Percentiles rank a stretch among this genome's conserved stretches.
These are phyloP conservation scores for Trypoxylon attenuatum DNA, from an alignment of 2,888 invertebrate genomes.

Conservation along the genomic window DNA sequence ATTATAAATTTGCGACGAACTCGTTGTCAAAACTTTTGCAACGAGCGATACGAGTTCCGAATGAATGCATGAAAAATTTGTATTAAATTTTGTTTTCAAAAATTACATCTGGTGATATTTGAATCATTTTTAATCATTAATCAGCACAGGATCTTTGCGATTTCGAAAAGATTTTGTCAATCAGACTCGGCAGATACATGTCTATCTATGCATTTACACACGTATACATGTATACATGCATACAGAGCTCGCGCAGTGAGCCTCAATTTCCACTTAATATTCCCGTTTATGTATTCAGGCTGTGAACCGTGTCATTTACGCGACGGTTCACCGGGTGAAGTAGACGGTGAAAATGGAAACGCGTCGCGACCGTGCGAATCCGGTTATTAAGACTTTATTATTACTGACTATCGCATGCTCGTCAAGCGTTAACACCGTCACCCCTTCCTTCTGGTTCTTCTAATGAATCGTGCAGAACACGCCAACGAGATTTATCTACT, in stretches of 20 bases:
- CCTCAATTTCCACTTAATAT: conserved; percentile 26
- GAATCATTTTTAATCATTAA: too few species aligned
- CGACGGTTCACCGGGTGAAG: conserved; percentile 6
- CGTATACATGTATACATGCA: neutral
- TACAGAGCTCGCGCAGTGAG: conserved; percentile 7
- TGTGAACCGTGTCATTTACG: conserved; percentile 19
- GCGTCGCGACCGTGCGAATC: conserved; percentile 11
- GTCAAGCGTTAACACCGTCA: too few species aligned
- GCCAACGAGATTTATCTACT: too few species aligned
- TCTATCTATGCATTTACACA: conserved; percentile 3
- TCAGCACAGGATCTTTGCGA: too few species aligned
- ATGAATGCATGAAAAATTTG: neutral
- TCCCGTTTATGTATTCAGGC: conserved; percentile 16
- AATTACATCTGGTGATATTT: too few species aligned
- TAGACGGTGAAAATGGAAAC: conserved; percentile 17
- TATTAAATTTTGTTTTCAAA: conserved; percentile 8
- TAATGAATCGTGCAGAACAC: too few species aligned
- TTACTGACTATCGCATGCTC: neutral
- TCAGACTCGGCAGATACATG: conserved; percentile 8
- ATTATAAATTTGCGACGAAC: too few species aligned
- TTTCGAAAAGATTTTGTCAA: too few species aligned
- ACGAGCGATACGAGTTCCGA: too few species aligned
- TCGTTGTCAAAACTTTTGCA: too few species aligned
- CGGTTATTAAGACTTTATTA: conserved; percentile 16
- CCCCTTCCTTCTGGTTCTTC: too few species aligned